Percentiles rank a stretch among this genome's conserved stretches.
Evolutionary conservation across 2,113 vertebrate genomes (phyloP).

Genomic region (Diadophis punctatus): DNA sequence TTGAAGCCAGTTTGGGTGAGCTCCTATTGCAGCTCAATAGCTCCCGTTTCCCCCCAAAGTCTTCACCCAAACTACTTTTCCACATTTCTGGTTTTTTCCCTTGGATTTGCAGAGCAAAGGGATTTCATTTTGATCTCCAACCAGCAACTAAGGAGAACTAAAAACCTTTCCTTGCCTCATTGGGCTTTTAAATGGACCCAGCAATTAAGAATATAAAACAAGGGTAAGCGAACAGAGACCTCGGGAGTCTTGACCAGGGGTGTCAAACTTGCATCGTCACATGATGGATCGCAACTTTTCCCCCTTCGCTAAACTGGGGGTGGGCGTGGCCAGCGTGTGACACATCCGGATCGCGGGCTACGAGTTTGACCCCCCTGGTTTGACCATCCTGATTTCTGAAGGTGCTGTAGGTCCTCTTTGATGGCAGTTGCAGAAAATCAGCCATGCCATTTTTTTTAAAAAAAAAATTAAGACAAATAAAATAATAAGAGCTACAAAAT

Average conservation of each 20-base stretch:
- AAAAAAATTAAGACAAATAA: neutral
- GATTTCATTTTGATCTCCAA: neutral
- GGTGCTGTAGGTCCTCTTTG: neutral
- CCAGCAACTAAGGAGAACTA: neutral
- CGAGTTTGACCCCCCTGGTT: no score
- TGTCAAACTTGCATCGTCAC: no score
- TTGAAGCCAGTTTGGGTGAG: neutral
- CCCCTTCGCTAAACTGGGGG: no score
- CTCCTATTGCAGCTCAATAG: neutral
- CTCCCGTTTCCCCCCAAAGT: neutral
- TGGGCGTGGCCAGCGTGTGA: no score
- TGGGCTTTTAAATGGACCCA: neutral
- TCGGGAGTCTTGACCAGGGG: neutral
- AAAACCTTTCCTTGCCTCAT: neutral
- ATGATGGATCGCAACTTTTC: no score
- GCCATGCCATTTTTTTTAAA: neutral
- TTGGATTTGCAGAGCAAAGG: neutral
- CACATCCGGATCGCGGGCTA: no score
- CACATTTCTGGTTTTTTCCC: neutral
- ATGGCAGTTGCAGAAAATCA: neutral
- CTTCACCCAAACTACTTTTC: neutral
- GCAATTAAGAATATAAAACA: neutral
- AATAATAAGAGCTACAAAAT: neutral
- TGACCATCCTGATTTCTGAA: neutral
- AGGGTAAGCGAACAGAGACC: neutral